Evolutionary conservation across 2,113 vertebrate species (phyloP), one percentile per base, ranked within the genome.

Genomic region (Zingel zingel): DNA sequence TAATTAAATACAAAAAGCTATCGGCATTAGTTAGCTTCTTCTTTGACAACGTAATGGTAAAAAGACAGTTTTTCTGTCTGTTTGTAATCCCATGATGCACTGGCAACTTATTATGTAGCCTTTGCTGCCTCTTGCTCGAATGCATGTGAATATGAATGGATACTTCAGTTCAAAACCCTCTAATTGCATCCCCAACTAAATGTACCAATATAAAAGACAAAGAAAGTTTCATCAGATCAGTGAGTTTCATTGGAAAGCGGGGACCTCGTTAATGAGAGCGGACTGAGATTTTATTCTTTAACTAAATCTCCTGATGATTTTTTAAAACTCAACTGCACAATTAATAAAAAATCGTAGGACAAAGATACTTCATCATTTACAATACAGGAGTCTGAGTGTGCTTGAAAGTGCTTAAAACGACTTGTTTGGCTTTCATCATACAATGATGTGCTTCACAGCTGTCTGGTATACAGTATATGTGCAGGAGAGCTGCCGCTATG

Each of bases 301-400:
- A 63, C 48, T 30, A 47, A 39, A 56, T 21, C 33, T 53, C n/a
- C 45, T 78, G 45, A 25, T 79, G 33, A 43, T 43, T 43, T 54
- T 51, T 64, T 62, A 4, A 7, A 77, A 47, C 47, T 72, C 18
- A n/a, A 36, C 25, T 19, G 25, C 43, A 30, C 59, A 45, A 10
- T 66, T 71, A n/a, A 62, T 57, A 51, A 69, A 43, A 19, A 61
- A 48, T 21, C 25, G 8, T 6, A 53, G 63, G 51, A 59, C 59
- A 59, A 89, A 86, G 78, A 65, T 7, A 53, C 39, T 65, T 86
- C 33, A 12, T 75, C 43, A 48, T 67, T 66, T 65, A 76, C 33
- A 25, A 9, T 23, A 25, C 23, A 50, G 27, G 15, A 50, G 70
- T 56, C 19, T 57, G 16, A 70, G 68, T 47, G 23, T 27, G 39